Conservation (phyloP, 2,888 invertebrate genomes). For the Eupithecia vulgata region DNA sequence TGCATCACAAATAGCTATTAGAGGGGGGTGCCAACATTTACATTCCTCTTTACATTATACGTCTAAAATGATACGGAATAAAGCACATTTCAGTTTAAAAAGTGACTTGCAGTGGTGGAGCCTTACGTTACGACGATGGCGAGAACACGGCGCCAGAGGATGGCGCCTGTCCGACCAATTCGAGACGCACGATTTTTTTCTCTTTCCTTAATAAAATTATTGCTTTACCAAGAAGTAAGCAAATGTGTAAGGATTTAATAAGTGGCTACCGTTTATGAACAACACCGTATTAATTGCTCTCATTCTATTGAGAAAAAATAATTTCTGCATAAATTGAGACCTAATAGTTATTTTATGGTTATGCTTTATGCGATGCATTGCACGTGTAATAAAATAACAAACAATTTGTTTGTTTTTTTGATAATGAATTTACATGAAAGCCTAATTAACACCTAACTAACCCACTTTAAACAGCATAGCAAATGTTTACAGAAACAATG, state of each 20-base stretch:
- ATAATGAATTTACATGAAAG: constrained; percentile 1
- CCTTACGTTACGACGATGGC: constrained; percentile 27
- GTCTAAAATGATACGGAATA: neutral
- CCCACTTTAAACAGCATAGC: constrained; percentile 23
- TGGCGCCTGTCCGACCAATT: constrained; percentile 68
- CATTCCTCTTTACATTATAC: neutral
- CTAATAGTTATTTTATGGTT: neutral
- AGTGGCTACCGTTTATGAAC: constrained; percentile 52
- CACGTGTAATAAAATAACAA: neutral
- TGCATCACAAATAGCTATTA: neutral
- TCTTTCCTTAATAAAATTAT: constrained; percentile 63
- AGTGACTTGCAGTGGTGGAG: constrained; percentile 18
- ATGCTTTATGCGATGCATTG: neutral
- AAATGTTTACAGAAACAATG: constrained; percentile 16
- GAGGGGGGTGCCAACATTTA: neutral
- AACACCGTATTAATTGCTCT: constrained; percentile 37
- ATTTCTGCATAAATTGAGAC: neutral
- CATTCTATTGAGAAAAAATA: constrained; percentile 4
- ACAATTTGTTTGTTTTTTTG: constrained; percentile 16
- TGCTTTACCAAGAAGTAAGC: constrained; percentile 51
- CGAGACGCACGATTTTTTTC: constrained; percentile 64
- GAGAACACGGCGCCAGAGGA: constrained; percentile 64
- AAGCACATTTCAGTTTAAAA: constrained; percentile 3
- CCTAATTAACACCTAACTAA: constrained; percentile 5
- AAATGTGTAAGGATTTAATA: constrained; percentile 41